phyloP scores from a whole-genome alignment of 1,140 invertebrate species.

The Platyscapa corneri region DNA sequence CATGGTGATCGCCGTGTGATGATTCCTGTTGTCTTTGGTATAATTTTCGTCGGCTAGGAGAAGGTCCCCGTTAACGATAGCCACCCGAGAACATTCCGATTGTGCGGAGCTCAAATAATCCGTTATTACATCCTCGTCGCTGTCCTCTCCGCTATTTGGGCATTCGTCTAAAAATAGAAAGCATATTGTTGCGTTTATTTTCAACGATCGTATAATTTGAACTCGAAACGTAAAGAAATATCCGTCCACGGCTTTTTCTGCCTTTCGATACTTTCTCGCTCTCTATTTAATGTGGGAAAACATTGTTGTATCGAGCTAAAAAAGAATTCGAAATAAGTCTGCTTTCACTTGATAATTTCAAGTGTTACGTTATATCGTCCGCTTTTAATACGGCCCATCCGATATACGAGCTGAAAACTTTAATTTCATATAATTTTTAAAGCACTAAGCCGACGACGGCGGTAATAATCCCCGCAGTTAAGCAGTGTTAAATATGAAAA shows the following conservation, averaged over 20 bases:
- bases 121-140: slow-evolving; percentile 82
- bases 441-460: too few species aligned
- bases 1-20: slow-evolving; percentile 58
- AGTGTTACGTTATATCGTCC: too few species aligned
- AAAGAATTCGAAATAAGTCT: too few species aligned
- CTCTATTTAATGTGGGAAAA: too few species aligned
- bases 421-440: too few species aligned
- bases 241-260: not conserved
- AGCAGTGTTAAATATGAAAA: too few species aligned
- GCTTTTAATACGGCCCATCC: too few species aligned
- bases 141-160: slow-evolving; percentile 78
- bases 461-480: too few species aligned
- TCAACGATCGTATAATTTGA: not conserved
- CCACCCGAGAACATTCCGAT: slow-evolving; percentile 38
- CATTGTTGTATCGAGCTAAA: too few species aligned
- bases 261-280: too few species aligned
- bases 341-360: too few species aligned
- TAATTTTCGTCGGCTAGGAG: slow-evolving; percentile 60
- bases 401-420: too few species aligned
- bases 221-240: not conserved
- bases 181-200: not conserved
- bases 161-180: slow-evolving; percentile 73
- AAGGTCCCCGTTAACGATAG: slow-evolving; percentile 38
- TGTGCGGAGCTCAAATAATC: slow-evolving; percentile 73
- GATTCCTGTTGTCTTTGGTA: slow-evolving; percentile 67